Percentiles rank a stretch among this genome's conserved stretches.
phyloP scores from a whole-genome alignment of 2,113 vertebrate genomes.

The Callipepla squamata region DNA sequence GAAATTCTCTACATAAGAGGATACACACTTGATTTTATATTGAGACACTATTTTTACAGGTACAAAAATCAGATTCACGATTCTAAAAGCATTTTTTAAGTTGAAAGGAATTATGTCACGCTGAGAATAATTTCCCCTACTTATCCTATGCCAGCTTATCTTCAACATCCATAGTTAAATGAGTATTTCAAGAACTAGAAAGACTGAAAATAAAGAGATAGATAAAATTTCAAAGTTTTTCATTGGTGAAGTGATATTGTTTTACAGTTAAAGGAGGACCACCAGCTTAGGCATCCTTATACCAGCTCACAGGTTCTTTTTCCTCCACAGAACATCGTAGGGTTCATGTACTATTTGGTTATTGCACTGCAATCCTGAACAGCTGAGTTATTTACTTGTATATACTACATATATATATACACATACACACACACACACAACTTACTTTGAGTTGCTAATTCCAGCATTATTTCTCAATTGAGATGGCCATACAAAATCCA shows the following conservation, averaged over 20 bases:
- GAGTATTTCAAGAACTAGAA: not conserved
- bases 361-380: not conserved
- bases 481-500: rapidly evolving
- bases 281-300: not conserved
- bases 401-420: too few relatives aligned
- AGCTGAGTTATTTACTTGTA: rapidly evolving
- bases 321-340: not conserved
- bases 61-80: not conserved
- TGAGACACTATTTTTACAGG: not conserved
- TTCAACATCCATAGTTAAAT: not conserved
- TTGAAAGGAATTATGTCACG: not conserved
- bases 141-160: not conserved
- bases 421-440: too few relatives aligned
- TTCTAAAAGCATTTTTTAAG: not conserved
- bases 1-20: not conserved
- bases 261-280: too few relatives aligned
- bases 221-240: too few relatives aligned
- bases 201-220: not conserved
- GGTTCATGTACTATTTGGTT: not conserved
- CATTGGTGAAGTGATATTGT: not conserved
- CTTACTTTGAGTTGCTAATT: not conserved
- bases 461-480: not conserved
- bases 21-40: not conserved
- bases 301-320: not conserved
- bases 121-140: not conserved